phyloP scores from a whole-genome alignment of 2,113 vertebrate species.

The cattle (Bos taurus) region DNA sequence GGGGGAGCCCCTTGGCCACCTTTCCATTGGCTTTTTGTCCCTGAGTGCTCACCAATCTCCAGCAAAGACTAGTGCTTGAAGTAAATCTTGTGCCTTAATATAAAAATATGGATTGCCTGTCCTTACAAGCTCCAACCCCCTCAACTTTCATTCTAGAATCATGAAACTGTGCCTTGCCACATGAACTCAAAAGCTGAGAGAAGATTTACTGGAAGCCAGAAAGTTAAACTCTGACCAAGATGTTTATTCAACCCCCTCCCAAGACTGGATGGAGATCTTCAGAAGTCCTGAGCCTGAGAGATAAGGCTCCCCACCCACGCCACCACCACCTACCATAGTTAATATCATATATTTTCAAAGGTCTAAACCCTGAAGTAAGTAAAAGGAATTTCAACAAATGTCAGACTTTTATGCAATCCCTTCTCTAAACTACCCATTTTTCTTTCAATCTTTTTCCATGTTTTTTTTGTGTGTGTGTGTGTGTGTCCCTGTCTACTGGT shows the following conservation, averaged over 20 bases:
- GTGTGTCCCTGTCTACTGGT: neutral
- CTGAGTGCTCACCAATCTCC: neutral
- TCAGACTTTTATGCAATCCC: neutral
- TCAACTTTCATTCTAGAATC: neutral
- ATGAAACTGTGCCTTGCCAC: neutral
- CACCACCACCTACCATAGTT: neutral
- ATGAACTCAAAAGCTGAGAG: neutral
- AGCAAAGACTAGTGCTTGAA: neutral
- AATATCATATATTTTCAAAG: neutral
- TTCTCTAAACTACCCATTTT: neutral
- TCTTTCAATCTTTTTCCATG: neutral
- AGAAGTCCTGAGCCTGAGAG: neutral
- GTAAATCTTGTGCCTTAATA: neutral
- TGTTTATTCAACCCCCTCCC: neutral
- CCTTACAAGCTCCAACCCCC: neutral
- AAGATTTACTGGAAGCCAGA: neutral
- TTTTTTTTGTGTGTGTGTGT: neutral
- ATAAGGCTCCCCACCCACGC: neutral
- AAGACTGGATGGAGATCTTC: neutral
- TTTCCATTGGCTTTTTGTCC: neutral
- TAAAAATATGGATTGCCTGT: neutral
- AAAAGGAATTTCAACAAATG: neutral
- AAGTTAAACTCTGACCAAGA: neutral
- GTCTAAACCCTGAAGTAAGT: neutral
- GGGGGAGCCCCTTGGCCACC: neutral